phyloP scores from a whole-genome alignment of 2,113 vertebrate species.

The Callopanchax toddi region DNA sequence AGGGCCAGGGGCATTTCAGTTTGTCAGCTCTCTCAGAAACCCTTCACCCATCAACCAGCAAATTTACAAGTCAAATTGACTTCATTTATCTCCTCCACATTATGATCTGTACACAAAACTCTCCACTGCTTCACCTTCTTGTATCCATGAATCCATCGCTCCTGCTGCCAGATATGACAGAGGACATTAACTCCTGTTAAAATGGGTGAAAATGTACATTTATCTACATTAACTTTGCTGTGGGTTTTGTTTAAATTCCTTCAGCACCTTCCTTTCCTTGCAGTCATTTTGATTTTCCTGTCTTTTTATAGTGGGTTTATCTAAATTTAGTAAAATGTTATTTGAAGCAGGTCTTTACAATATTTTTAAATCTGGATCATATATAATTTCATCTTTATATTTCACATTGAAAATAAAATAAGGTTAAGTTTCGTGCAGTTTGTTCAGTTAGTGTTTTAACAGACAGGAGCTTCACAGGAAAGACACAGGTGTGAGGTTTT shows the following conservation, averaged over 20 bases:
- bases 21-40: constrained; percentile 34
- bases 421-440: background rate
- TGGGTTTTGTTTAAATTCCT: too few relatives aligned
- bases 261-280: too few relatives aligned
- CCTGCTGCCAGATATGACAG: constrained; percentile 35
- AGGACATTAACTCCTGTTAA: background rate
- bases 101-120: constrained; percentile 7
- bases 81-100: constrained; percentile 20
- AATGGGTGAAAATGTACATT: too few relatives aligned
- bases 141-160: constrained; percentile 30
- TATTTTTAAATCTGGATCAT: too few relatives aligned
- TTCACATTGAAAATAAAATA: background rate
- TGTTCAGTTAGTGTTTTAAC: too few relatives aligned
- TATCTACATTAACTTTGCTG: too few relatives aligned
- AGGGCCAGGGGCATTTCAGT: background rate
- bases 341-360: too few relatives aligned
- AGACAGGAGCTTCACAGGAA: background rate
- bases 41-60: constrained; percentile 6
- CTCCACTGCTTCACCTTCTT: background rate
- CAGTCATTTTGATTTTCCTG: too few relatives aligned
- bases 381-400: background rate
- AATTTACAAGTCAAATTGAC: constrained; percentile 66
- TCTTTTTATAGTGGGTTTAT: too few relatives aligned
- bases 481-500: background rate
- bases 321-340: too few relatives aligned